A percentile compares a stretch with the other conserved stretches of the same genome.
phyloP scores from a whole-genome alignment of 2,113 vertebrate species.

The Cheirogaleus medius region DNA sequence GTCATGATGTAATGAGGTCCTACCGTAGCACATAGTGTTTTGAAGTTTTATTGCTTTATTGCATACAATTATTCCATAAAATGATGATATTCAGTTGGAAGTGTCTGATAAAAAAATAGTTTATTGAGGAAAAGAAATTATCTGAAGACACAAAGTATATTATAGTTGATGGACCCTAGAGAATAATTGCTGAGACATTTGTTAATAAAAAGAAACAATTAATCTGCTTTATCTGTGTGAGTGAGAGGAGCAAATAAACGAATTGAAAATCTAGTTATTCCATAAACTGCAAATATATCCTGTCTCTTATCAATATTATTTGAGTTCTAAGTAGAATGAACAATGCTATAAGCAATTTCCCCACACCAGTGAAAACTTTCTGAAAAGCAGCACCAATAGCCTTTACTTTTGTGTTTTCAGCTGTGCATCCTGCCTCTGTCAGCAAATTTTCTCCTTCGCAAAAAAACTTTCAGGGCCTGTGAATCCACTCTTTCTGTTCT shows the following conservation, averaged over 20 bases:
- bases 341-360: not conserved
- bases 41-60: not conserved
- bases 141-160: not conserved
- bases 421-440: not conserved
- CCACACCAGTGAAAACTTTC: not conserved
- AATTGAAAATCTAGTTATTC: not conserved
- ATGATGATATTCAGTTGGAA: not conserved
- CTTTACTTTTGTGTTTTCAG: not conserved
- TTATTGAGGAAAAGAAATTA: not conserved
- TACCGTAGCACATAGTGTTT: not conserved
- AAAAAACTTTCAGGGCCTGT: not conserved
- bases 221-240: not conserved
- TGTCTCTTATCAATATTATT: not conserved
- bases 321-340: not conserved
- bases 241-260: not conserved
- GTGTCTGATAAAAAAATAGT: not conserved
- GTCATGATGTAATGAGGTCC: not conserved
- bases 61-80: not conserved
- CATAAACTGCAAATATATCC: not conserved
- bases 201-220: not conserved
- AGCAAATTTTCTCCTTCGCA: slow-evolving; percentile 9
- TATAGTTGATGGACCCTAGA: not conserved
- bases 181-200: not conserved
- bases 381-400: not conserved
- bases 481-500: not conserved